Base-by-base conservation (phyloP, 2,113 vertebrate genomes). In the Podarcis muralis region DNA sequence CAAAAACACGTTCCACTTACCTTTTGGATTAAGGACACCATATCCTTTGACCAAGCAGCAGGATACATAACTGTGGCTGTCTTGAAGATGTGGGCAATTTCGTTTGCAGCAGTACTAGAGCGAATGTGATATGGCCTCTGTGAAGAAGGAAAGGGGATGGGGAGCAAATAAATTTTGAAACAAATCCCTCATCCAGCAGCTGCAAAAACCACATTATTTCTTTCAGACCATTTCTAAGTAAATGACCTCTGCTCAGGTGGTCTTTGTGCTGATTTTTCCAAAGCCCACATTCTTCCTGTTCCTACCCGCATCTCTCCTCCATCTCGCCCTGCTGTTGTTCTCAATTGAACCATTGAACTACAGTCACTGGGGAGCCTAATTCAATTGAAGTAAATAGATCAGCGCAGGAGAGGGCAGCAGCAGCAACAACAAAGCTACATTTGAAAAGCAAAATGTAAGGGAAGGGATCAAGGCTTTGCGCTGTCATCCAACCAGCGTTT, bases 111-210 rank as follows among this genome's bases (percentile, higher is more conserved):
- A 3, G 96, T 97, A 65, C 89, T 98, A 94, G 98, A 97, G 89
- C 98, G 97, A 95, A 99, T 99, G 32, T 98, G 98, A 43, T 98
- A 99, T 0, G 99, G 99, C 92, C 99, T 98, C 99, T 99, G 96
- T 1, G 87, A 88, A 87, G 88, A 90, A 81, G 0, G 22, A 27
- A 93, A 91, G 72, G 18, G 35, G 35, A 15, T 18, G 6, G 43
- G 32, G 2, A 68, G 22, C 69, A 84, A 80, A 35, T 77, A 81
- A 88, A 22, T 23, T 76, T 79, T 16, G 16, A 30, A 48, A 59
- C 15, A 0, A 12, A 5, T 35, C 65, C 0, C 4, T 86, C 20
- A 78, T 83, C 62, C 68, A 30, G 11, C 23, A 32, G 69, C 8
- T 71, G 37, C 25, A 87, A 86, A 88, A 30, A 25, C 5, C 20